Evolutionary conservation across 1,140 invertebrate species (phyloP), one percentile per base, ranked within the genome.

Genomic region (Chionoecetes opilio): DNA sequence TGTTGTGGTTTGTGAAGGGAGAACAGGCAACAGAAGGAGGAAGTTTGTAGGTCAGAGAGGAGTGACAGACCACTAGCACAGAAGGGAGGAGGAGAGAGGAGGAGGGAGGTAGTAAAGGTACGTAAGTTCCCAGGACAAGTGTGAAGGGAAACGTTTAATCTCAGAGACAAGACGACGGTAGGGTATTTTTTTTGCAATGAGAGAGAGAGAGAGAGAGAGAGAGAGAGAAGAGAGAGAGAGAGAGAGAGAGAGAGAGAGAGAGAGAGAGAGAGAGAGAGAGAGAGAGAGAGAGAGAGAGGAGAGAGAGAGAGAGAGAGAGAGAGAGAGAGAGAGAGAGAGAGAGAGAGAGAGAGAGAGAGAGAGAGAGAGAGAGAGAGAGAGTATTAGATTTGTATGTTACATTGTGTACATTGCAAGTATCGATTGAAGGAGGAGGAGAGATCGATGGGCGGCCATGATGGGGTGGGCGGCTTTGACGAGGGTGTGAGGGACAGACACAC

Each of bases 131-230:
- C 5, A n/a, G 63, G 63, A 26, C 63, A 75, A 26, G 63, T 75
- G 21, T n/a, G 63, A n/a, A 26, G 21, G n/a, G 63, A 75, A 21
- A 75, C 21, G 6, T 75, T 75, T n/a, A 26, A n/a, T 75, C 21
- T 75, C 5, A 21, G 63, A 21, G 2, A 75, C n/a, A 75, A 0
- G 21, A 75, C 17, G 9, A 14, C 26, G 53, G 26, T 26, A 3
- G 53, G 2, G 53, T 63, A 14, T 21, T 75, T 75, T 75, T 1
- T n/a, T 75, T 21, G 0, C 6, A 21, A 26, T 2, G 63, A 75
- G 63, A 75, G 63, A 75, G 63, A 75, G 6, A 75, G 63, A 75
- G 63, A 75, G 63, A 75, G 63, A 75, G 63, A 75, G 63, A 75
- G 63, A 75, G 63, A 75, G 63, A 75, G 63, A 53, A 21, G 46